A percentile compares a stretch with the other conserved stretches of the same genome.
phyloP scores from a whole-genome alignment of 2,113 vertebrate genomes.

The Phasianus colchicus region DNA sequence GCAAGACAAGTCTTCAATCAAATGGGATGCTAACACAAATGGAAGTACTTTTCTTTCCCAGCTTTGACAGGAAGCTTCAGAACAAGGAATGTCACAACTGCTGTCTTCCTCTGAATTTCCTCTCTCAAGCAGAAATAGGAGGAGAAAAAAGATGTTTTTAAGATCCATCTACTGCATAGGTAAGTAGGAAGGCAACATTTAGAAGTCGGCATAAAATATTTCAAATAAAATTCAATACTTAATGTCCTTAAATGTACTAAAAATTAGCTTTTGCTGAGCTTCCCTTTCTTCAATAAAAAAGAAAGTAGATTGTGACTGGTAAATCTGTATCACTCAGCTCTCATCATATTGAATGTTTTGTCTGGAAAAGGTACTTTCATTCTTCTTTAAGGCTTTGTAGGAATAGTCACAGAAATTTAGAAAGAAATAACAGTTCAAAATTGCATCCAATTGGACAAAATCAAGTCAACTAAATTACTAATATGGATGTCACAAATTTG shows the following conservation, averaged over 20 bases:
- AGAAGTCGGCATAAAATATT: not conserved
- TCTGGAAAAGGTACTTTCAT: constrained; percentile 9
- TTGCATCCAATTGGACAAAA: not conserved
- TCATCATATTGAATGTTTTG: constrained; percentile 12
- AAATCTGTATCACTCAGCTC: constrained; percentile 42
- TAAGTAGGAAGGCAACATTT: not conserved
- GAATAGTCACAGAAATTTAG: constrained; percentile 26
- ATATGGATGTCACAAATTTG: not conserved
- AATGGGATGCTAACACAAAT: not conserved
- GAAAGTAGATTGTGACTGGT: not conserved
- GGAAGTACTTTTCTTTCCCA: not conserved
- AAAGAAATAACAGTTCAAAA: constrained; percentile 17
- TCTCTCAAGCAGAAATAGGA: not conserved
- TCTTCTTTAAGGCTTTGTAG: constrained; percentile 14
- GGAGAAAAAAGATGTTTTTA: not conserved
- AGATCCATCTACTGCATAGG: not conserved
- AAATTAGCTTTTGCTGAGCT: not conserved
- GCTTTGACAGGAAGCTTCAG: not conserved
- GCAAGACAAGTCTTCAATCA: not conserved
- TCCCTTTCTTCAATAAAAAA: not conserved
- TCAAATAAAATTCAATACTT: not conserved
- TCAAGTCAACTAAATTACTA: not conserved
- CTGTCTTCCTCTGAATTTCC: not conserved
- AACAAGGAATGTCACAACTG: not conserved
- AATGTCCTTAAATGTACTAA: not conserved